phyloP scores from a whole-genome alignment of 2,888 invertebrate species.

The Osedax fenrisi region DNA sequence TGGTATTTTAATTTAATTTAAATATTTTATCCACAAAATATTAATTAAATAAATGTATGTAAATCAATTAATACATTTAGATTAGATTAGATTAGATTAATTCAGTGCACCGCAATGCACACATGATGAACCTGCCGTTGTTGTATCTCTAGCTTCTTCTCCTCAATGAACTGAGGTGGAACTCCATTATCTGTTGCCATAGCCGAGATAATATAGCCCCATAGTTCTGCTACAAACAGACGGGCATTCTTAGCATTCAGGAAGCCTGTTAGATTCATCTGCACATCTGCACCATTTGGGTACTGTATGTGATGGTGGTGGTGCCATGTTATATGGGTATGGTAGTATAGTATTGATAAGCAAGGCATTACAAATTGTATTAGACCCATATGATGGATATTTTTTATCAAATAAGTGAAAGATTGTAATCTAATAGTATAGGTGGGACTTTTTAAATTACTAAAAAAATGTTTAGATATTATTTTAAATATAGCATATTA shows the following conservation, averaged over 20 bases:
- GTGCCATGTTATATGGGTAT: neutral
- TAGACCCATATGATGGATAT: neutral
- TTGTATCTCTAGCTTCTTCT: slow-evolving; percentile 83
- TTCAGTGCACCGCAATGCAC: too few species aligned
- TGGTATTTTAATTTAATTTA: too few species aligned
- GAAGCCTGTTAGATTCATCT: slow-evolving; percentile 98
- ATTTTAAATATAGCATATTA: too few species aligned
- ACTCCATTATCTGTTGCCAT: slow-evolving; percentile 89
- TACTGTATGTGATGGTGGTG: slow-evolving; percentile 62
- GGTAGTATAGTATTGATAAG: neutral
- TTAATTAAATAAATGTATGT: too few species aligned
- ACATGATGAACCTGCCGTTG: slow-evolving; percentile 37
- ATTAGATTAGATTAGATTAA: too few species aligned
- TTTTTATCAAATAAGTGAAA: neutral
- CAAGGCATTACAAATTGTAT: neutral
- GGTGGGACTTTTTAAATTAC: too few species aligned
- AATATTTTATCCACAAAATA: too few species aligned
- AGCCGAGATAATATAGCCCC: slow-evolving; percentile 84
- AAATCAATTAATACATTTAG: too few species aligned
- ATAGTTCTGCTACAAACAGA: slow-evolving; percentile 91
- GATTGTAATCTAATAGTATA: too few species aligned
- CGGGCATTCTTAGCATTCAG: slow-evolving; percentile 92
- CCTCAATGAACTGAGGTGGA: slow-evolving; percentile 80
- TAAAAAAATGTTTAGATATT: too few species aligned
- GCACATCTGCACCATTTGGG: slow-evolving; percentile 95